These are phyloP conservation scores for Aphidoletes aphidimyza DNA, from an alignment of 2,888 invertebrate genomes.

Conservation along the genomic window DNA sequence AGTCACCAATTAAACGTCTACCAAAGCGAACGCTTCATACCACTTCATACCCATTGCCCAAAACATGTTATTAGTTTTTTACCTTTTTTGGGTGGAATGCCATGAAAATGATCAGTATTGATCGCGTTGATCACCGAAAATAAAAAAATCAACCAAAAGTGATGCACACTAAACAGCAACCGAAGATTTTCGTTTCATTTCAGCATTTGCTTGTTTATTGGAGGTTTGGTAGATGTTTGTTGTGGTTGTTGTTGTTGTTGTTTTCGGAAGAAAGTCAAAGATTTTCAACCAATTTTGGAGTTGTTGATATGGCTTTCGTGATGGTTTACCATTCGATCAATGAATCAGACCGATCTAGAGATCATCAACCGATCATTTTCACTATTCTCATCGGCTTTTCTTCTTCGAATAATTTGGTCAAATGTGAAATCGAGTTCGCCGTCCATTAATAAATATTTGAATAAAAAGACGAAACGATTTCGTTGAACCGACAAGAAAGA, in stretches of 20 bases:
- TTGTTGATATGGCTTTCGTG: too few relatives aligned
- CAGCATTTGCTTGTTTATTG: too few relatives aligned
- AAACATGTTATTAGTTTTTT: conserved; percentile 26
- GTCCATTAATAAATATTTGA: conserved; percentile 48
- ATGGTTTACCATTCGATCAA: neutral
- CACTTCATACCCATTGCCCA: too few relatives aligned
- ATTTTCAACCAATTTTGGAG: too few relatives aligned
- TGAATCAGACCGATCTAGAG: too few relatives aligned
- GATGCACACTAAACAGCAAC: too few relatives aligned
- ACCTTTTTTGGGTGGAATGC: neutral
- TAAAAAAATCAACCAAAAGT: neutral
- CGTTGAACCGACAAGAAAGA: conserved; percentile 47
- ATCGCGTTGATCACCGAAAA: neutral
- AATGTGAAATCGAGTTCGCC: conserved; percentile 41
- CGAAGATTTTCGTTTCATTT: conserved; percentile 16
- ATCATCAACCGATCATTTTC: neutral
- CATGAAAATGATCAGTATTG: conserved; percentile 44
- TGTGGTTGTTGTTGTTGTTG: too few relatives aligned
- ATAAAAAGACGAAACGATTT: conserved; percentile 42
- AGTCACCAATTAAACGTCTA: conserved; percentile 42
- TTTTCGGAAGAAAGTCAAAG: too few relatives aligned
- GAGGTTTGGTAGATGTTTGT: too few relatives aligned
- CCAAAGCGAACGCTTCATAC: neutral
- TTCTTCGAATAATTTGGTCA: conserved; percentile 9
- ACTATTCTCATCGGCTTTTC: neutral